Conservation (phyloP, 2,113 vertebrate species). For the Columba janthina region DNA sequence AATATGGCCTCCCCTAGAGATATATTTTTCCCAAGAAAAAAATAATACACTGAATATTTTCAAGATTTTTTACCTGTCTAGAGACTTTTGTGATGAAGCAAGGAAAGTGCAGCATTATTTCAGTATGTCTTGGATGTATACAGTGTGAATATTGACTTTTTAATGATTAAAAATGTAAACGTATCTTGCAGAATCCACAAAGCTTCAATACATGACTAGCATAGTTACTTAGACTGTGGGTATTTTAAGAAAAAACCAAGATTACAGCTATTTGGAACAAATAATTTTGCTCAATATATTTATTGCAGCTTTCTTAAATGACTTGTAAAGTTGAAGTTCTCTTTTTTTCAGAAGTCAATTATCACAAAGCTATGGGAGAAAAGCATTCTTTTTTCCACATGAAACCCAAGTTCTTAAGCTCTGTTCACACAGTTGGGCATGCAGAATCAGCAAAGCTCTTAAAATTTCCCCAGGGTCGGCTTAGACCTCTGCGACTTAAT, state of each 20-base stretch:
- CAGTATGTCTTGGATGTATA: background rate
- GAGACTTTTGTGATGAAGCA: background rate
- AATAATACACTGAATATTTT: background rate
- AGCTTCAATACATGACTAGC: background rate
- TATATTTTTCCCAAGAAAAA: background rate
- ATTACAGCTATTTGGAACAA: background rate
- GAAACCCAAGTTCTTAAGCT: constrained; percentile 60
- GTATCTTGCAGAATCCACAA: constrained; percentile 30
- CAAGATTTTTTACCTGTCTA: accelerated
- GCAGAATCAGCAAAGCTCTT: constrained; percentile 71
- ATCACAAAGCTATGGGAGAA: constrained; percentile 10
- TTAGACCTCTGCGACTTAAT: constrained; percentile 26
- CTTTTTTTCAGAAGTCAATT: background rate
- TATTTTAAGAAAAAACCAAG: background rate
- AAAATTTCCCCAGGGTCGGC: constrained; percentile 29
- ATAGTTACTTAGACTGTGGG: background rate
- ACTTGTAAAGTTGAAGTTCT: background rate
- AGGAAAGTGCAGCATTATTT: background rate
- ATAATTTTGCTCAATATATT: background rate
- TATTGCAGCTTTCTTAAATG: background rate
- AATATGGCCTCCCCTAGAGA: background rate
- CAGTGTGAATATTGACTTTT: background rate
- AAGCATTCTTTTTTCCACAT: constrained; percentile 34
- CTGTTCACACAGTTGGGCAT: constrained; percentile 60
- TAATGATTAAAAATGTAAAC: constrained; percentile 11